phyloP scores from a whole-genome alignment of 1,140 invertebrate species.

The Cylas formicarius region DNA sequence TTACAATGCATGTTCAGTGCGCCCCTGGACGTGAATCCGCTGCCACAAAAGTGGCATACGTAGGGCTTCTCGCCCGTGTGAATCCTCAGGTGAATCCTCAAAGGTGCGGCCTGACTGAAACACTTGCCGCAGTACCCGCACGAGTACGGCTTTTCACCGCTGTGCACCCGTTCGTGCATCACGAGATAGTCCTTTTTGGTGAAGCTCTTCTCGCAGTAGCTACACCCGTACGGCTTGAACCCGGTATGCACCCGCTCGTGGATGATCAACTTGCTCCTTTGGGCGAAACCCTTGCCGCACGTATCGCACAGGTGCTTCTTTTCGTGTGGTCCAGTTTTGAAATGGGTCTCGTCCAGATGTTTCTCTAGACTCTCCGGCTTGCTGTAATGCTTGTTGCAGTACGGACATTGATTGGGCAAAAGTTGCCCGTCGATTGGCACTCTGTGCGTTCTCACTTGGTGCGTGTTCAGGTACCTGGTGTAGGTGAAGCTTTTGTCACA shows the following conservation, averaged over 20 bases:
- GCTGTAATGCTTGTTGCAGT: conserved; percentile 43
- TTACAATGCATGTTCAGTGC: conserved; percentile 34
- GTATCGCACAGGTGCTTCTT: conserved; percentile 38
- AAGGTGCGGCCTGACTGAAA: conserved; percentile 42
- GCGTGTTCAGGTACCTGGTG: conserved; percentile 34
- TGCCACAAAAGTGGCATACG: conserved; percentile 30
- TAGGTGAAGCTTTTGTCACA: conserved; percentile 55
- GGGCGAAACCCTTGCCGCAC: conserved; percentile 47
- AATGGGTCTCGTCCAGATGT: conserved; percentile 47
- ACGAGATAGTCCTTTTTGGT: conserved; percentile 49
- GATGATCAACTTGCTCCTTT: conserved; percentile 50
- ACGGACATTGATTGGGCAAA: conserved; percentile 26
- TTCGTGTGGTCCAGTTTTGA: conserved; percentile 32
- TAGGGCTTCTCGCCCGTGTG: conserved; percentile 39
- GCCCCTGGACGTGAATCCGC: conserved; percentile 29
- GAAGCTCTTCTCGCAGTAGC: conserved; percentile 48
- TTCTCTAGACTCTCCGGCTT: conserved; percentile 44
- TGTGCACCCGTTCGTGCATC: conserved; percentile 51
- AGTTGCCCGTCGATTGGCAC: conserved; percentile 30
- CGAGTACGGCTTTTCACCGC: conserved; percentile 48
- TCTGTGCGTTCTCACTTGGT: conserved; percentile 41
- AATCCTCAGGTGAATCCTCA: conserved; percentile 46
- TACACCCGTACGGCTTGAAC: conserved; percentile 46
- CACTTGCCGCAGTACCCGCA: conserved; percentile 48
- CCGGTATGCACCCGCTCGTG: conserved; percentile 55